Conservation (phyloP, 2,888 invertebrate genomes). For the Platycheirus albimanus region DNA sequence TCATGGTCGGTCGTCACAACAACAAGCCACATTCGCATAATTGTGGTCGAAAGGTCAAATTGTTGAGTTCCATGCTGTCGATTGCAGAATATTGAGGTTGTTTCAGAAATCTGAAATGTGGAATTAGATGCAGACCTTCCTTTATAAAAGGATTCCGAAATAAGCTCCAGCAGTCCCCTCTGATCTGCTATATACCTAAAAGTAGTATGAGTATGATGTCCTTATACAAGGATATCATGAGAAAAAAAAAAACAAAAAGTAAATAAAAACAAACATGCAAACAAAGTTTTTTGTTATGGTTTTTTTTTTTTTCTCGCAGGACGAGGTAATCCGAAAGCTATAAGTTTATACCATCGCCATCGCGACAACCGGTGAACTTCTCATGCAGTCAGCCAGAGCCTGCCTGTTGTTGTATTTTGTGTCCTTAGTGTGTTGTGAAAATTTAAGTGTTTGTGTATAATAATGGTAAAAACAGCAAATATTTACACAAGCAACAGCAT, state of each 20-base stretch:
- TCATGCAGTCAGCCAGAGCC: slow-evolving; percentile 4
- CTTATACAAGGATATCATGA: slow-evolving; percentile 20
- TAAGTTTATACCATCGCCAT: slow-evolving; percentile 33
- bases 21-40: slow-evolving; percentile 55
- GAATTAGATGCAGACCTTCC: neutral
- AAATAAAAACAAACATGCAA: neutral
- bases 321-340: slow-evolving; percentile 41
- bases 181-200: slow-evolving; percentile 45
- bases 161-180: slow-evolving; percentile 29
- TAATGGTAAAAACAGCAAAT: slow-evolving; percentile 43
- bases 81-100: slow-evolving; percentile 27
- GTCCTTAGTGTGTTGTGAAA: slow-evolving; percentile 40
- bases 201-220: slow-evolving; percentile 21
- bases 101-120: neutral
- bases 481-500: slow-evolving; percentile 49
- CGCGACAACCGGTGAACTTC: slow-evolving; percentile 21
- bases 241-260: slow-evolving; percentile 7
- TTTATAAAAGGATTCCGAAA: slow-evolving; percentile 3
- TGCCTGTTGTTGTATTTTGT: slow-evolving; percentile 10
- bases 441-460: slow-evolving; percentile 39
- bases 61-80: slow-evolving; percentile 30
- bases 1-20: slow-evolving; percentile 5
- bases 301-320: slow-evolving; percentile 21
- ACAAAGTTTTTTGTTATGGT: slow-evolving; percentile 7
- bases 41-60: slow-evolving; percentile 59